Evolutionary conservation across 1,140 invertebrate genomes (phyloP).

Genomic region (Drosophila nigromelanica): DNA sequence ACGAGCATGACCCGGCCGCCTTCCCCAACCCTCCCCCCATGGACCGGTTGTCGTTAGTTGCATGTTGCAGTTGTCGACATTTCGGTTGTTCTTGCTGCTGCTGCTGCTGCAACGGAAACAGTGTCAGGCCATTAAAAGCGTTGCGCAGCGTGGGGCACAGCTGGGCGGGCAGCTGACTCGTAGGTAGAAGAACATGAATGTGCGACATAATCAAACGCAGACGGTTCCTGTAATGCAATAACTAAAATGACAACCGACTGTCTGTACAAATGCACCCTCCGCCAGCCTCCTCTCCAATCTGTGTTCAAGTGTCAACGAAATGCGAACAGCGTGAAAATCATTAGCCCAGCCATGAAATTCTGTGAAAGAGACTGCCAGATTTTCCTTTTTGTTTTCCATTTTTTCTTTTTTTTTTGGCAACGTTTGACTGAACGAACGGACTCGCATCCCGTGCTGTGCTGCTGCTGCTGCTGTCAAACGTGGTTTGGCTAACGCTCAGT

Average conservation of each 20-base stretch:
- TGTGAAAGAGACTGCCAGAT: slow-evolving; percentile 69
- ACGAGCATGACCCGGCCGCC: slow-evolving; percentile 7
- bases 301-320: slow-evolving; percentile 61
- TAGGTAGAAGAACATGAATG: slow-evolving; percentile 61
- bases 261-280: neutral
- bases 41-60: slow-evolving; percentile 61
- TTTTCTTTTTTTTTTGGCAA: slow-evolving; percentile 28
- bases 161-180: slow-evolving; percentile 9
- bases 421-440: slow-evolving; percentile 44
- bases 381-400: slow-evolving; percentile 28
- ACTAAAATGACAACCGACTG: slow-evolving; percentile 76
- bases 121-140: slow-evolving; percentile 77
- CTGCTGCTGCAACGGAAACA: slow-evolving; percentile 68
- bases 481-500: slow-evolving; percentile 9
- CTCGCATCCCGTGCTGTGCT: slow-evolving; percentile 9
- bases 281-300: slow-evolving; percentile 5
- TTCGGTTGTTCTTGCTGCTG: slow-evolving; percentile 34
- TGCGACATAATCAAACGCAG: slow-evolving; percentile 77
- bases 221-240: slow-evolving; percentile 74
- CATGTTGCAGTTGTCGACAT: slow-evolving; percentile 65
- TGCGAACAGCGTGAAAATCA: slow-evolving; percentile 71
- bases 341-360: slow-evolving; percentile 67
- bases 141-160: slow-evolving; percentile 6
- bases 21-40: slow-evolving; percentile 5
- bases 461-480: slow-evolving; percentile 32